Conservation (phyloP, 2,797 vertebrate species). For the Scleropages formosus region DNA sequence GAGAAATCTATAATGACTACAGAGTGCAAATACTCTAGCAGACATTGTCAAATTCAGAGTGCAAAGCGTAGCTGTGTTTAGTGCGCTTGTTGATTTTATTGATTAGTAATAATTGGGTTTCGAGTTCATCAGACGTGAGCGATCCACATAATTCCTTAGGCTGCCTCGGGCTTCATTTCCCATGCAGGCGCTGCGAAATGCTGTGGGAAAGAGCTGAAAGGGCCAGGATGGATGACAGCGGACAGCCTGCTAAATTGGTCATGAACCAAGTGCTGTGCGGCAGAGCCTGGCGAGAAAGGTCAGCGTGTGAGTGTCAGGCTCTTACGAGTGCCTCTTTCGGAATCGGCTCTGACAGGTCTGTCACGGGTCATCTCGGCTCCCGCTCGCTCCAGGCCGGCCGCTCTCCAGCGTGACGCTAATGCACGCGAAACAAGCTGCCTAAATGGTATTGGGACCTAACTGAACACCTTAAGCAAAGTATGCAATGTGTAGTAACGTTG, state of each 20-base stretch:
- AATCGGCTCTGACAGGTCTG: neutral
- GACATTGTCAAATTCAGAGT: too few species aligned
- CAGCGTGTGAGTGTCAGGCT: neutral
- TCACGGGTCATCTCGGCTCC: neutral
- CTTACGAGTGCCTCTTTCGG: neutral
- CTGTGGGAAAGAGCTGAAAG: neutral
- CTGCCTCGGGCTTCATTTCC: neutral
- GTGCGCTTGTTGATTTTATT: neutral
- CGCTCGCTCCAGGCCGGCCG: too few species aligned
- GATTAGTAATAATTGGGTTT: too few species aligned
- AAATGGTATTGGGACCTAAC: too few species aligned
- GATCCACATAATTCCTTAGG: neutral
- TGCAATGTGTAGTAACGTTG: too few species aligned
- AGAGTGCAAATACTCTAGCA: too few species aligned
- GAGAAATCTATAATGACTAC: neutral
- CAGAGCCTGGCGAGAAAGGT: conserved; percentile 22
- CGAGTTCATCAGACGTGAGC: neutral
- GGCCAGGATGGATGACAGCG: neutral
- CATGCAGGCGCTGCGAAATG: neutral
- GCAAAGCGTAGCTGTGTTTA: too few species aligned
- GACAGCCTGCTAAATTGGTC: conserved; percentile 11
- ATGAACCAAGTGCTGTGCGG: neutral
- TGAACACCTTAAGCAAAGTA: too few species aligned
- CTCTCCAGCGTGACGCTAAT: too few species aligned
- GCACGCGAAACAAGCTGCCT: too few species aligned